Evolutionary conservation across 2,888 invertebrate species (phyloP), one percentile per base, ranked within the genome.

Genomic region (Brenthis hecate): DNA sequence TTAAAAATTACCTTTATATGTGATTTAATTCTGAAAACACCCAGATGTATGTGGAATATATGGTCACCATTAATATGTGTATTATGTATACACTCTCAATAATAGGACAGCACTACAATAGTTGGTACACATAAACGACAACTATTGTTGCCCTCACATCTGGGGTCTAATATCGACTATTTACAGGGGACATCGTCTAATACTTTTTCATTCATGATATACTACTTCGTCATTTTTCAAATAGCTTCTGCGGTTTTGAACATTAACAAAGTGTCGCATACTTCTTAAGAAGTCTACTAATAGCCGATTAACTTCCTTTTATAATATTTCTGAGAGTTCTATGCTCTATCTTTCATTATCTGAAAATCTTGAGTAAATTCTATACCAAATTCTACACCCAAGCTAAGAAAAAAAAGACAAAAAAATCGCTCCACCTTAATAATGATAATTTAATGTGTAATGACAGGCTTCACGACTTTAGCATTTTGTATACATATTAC

Each of bases 101-200:
- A 89, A 89, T 85, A 81, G 86, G 78, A 78, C 73, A 74, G 76
- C 77, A 69, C 75, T 72, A 91, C 90, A 92, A 91, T 87, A 75
- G 89, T 43, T 43, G 70, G 68, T 75, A 74, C 84, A 77, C 79
- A 89, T 89, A 91, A 90, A 82, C 78, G 81, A 66, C 73, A 76
- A 82, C 88, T 80, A 82, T 87, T 87, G 84, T 86, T 89, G 87
- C 90, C 88, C 88, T 83, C 89, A 90, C 92, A 92, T 92, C 89
- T 92, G 91, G 90, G 89, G 85, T 85, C 81, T 78, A 81, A 85
- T 66, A 72, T 81, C 80, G 78, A 78, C 80, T 78, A 78, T 72
- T 77, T 68, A 78, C 74, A 57, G 69, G 57, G 78, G 77, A 82
- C 80, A 80, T 80, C 78, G 82, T 81, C 81, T 71, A 79, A 72